Base-by-base conservation (phyloP, 2,888 invertebrate genomes). In the Drosophila nigritarsus region DNA sequence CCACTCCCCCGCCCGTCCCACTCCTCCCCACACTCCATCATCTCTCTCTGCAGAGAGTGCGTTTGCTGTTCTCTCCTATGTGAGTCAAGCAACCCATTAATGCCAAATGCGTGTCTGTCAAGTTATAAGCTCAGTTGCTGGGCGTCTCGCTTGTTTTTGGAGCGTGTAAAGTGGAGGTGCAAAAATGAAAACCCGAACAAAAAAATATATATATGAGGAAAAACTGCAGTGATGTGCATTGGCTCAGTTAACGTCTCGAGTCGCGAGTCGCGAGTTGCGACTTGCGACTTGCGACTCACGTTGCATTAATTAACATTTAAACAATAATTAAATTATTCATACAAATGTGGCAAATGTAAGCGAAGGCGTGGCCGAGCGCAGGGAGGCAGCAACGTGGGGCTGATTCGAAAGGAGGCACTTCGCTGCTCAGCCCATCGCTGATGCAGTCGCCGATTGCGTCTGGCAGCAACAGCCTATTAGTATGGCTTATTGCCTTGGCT, bases 321-420 rank as follows among this genome's bases (percentile, higher is more conserved):
- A 91, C 91, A 89, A 91, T 91, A 91, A 91, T 91, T 91, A 91
- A 91, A 91, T 91, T 91, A 91, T 91, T 91, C 91, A 91, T 90
- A 90, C 84, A 86, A 87, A 87, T 89, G 89, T 87, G 82, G 83
- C 89, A 88, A 85, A 88, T 73, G 75, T 75, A 68, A 73, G 71
- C 72, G 64, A 59, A 69, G 76, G 54, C 63, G 65, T 59, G 30
- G 40, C 34, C 20, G 27, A 20, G 59, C 40, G 61, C 13, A 40
- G 29, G 15, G 8, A 30, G 18, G 40, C 4, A 30, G 30, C n/a
- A 20, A 29, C 30, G 24, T 30, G 40, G 9, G 36, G 29, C 50
- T 50, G 40, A 11, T 30, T 29, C 27, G 0, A 48, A 29, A 56
- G 54, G 71, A 65, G 79, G 59, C 67, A 62, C 56, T 73, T 65